A percentile compares a stretch with the other conserved stretches of the same genome.
phyloP scores from a whole-genome alignment of 2,797 vertebrate species.

The Merluccius polli region DNA sequence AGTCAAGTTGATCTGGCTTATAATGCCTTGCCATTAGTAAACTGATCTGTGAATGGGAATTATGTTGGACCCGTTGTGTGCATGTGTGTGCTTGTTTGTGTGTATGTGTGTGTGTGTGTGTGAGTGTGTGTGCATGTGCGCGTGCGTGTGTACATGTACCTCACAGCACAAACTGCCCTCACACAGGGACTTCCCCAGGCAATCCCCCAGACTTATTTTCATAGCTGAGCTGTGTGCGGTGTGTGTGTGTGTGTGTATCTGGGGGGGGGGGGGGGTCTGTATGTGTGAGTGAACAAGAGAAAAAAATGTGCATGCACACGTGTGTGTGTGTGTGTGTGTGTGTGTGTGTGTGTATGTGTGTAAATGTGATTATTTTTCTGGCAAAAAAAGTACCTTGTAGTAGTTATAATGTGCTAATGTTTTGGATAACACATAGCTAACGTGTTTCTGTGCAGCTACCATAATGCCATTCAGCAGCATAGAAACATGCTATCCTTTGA shows the following conservation, averaged over 20 bases:
- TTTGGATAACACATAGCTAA: neutral
- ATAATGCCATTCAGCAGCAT: neutral
- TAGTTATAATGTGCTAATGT: neutral
- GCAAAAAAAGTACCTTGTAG: neutral
- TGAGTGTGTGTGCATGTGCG: constrained; percentile 1
- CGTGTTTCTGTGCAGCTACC: neutral
- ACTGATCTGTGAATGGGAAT: constrained; percentile 44
- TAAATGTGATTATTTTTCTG: neutral
- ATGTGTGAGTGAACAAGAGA: neutral
- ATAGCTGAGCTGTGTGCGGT: neutral
- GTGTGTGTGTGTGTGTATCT: constrained; percentile 7
- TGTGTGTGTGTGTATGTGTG: neutral
- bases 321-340: constrained; percentile 4
- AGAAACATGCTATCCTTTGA: neutral
- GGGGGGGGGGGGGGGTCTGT: neutral
- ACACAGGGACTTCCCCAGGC: neutral
- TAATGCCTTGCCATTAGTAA: constrained; percentile 46
- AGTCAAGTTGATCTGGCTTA: constrained; percentile 50
- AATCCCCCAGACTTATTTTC: neutral
- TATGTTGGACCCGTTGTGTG: constrained; percentile 19
- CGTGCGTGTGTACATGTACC: neutral
- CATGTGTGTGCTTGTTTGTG: constrained; percentile 15
- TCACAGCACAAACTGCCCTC: neutral
- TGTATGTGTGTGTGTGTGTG: constrained; percentile 21
- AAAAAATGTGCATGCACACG: neutral